Percentiles rank a stretch among this genome's conserved stretches.
Conservation (phyloP, 2,888 invertebrate species). For the Spialia ferax region DNA sequence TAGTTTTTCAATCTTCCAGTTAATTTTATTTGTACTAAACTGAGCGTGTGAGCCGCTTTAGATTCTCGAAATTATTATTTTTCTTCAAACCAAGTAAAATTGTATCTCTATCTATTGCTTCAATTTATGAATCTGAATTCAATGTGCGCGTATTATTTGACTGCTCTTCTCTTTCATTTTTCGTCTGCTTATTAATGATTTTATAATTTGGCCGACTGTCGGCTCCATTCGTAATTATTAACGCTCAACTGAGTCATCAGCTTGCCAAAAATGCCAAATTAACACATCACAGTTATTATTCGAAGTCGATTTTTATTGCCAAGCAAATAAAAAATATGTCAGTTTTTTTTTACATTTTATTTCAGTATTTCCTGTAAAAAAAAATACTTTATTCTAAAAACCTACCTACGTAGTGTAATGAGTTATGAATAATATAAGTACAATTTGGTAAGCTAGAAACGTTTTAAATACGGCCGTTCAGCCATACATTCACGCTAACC, state of each 20-base stretch:
- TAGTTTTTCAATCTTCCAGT: too few relatives aligned
- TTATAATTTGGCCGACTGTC: conserved; percentile 74
- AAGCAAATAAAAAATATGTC: neutral
- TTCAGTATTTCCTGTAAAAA: too few relatives aligned
- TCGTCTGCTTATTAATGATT: conserved; percentile 70
- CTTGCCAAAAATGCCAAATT: conserved; percentile 48
- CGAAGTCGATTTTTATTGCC: neutral
- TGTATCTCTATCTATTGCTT: too few relatives aligned
- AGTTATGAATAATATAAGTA: too few relatives aligned
- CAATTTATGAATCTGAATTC: too few relatives aligned
- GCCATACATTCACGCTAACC: neutral
- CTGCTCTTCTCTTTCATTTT: neutral
- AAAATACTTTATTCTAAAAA: too few relatives aligned
- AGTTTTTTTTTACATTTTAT: too few relatives aligned
- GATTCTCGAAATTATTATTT: too few relatives aligned
- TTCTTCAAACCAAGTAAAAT: too few relatives aligned
- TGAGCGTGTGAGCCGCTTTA: too few relatives aligned
- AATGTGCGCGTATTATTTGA: neutral
- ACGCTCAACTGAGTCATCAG: conserved; percentile 57
- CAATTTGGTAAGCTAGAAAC: conserved; percentile 10
- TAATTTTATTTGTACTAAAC: too few relatives aligned
- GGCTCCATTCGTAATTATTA: conserved; percentile 60
- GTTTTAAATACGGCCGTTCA: conserved; percentile 1
- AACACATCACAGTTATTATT: conserved; percentile 32
- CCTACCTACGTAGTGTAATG: too few relatives aligned